Evolutionary conservation across 53 echinoderm and acorn worm species (phyloP).

Genomic region (Temnopleurus reevesii): DNA sequence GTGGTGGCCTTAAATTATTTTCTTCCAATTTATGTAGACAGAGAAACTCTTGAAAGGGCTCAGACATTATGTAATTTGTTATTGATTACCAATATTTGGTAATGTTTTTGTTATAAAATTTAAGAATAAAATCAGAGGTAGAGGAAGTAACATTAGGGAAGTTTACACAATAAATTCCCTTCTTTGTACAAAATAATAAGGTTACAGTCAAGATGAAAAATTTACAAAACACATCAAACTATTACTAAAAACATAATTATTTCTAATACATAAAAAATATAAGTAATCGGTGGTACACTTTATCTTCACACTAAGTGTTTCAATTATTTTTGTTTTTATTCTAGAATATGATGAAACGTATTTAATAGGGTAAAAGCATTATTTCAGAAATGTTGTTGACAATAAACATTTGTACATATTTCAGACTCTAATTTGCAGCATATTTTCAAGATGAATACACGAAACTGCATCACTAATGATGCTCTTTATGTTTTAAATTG

Average conservation of each 20-base stretch:
- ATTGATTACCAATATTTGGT: not conserved
- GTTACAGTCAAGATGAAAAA: too few relatives aligned
- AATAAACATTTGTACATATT: not conserved
- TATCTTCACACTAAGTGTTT: too few relatives aligned
- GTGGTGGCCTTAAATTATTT: too few relatives aligned
- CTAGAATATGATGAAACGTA: too few relatives aligned
- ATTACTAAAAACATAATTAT: not conserved
- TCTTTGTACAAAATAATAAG: not conserved
- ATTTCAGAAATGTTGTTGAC: too few relatives aligned
- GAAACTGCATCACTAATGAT: not conserved
- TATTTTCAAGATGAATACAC: not conserved
- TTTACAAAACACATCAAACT: not conserved
- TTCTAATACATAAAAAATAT: not conserved
- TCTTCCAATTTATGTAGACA: too few relatives aligned
- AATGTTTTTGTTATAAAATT: not conserved
- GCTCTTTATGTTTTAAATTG: not conserved
- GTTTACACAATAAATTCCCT: not conserved
- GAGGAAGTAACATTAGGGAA: not conserved
- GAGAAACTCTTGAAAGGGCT: too few relatives aligned
- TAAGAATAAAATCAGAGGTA: not conserved
- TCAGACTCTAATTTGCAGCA: slow-evolving; percentile 2
- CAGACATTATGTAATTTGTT: too few relatives aligned
- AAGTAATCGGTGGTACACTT: not conserved
- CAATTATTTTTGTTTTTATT: too few relatives aligned
- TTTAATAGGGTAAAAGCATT: too few relatives aligned